Conservation (phyloP, 2,888 invertebrate species). For the Brachypalpus laphriformis region DNA sequence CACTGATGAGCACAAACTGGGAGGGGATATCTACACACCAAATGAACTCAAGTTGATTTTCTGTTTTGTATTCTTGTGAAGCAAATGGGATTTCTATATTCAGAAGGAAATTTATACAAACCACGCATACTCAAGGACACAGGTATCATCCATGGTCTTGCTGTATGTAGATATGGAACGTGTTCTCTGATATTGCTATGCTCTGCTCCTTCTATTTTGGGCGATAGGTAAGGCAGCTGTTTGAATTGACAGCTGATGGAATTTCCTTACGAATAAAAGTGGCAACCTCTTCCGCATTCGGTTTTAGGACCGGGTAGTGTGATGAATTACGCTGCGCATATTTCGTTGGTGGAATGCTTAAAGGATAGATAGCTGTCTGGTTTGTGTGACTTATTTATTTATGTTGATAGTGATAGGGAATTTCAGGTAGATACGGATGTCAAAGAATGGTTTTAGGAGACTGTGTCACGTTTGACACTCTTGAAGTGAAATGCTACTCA, state of each 20-base stretch:
- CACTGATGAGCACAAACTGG: background rate
- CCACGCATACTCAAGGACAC: constrained; percentile 9
- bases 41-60: constrained; percentile 46
- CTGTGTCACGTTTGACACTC: too few relatives aligned
- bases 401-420: background rate
- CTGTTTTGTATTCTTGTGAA: constrained; percentile 19
- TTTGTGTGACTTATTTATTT: background rate
- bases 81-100: background rate
- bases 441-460: too few relatives aligned
- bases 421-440: too few relatives aligned
- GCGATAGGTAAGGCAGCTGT: constrained; percentile 1
- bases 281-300: too few relatives aligned
- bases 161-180: background rate
- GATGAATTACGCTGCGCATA: background rate
- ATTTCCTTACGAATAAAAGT: background rate
- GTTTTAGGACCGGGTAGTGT: too few relatives aligned
- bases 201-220: background rate
- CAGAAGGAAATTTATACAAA: constrained; percentile 10
- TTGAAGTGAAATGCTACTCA: too few relatives aligned
- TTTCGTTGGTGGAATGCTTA: background rate
- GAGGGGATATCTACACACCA: background rate
- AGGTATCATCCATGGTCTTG: constrained; percentile 7
- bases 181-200: background rate
- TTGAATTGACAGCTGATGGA: background rate
- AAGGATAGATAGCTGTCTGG: background rate